Evolutionary conservation across 1,140 invertebrate species (phyloP), one percentile per base, ranked within the genome.

Genomic region (Phortica variegata): DNA sequence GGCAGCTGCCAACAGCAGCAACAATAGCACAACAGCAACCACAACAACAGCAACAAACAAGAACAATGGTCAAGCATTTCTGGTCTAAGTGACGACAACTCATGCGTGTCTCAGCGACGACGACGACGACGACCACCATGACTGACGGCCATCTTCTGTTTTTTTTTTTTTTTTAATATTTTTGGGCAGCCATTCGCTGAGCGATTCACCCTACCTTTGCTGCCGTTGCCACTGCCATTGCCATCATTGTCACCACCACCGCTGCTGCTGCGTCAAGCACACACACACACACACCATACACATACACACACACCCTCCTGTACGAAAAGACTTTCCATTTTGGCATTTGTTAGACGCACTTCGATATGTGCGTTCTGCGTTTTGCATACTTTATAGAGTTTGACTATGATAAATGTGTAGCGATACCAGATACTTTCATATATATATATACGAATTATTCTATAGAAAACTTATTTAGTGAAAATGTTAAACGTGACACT

Each of bases 401-500:
- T n/a, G n/a, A n/a, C n/a, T n/a, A n/a, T n/a, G n/a, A n/a, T n/a
- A 47, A 47, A 58, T 58, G 50, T 58, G 47, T 62, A 62, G 52
- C 36, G 45, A 36, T 58, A 65, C 41, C 12, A 42, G 53, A 49
- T 47, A 54, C 39, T 52, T 37, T 33, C 40, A 51, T 51, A 45
- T 23, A 54, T 41, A n/a, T 34, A 15, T 34, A 46, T 23, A 12
- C 34, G 16, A 50, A 46, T 47, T 26, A 55, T 41, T 23, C 57
- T 58, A 63, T 53, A 56, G n/a, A 54, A 29, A 29, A 29, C 26
- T 34, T 34, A 34, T 34, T 63, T 62, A 66, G 63, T 66, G 66
- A 63, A 66, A 66, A 68, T 66, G 63, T 68, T 66, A 59, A 55
- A 49, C 10, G 23, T 60, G 55, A 66, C 63, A 66, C 63, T 66